These are phyloP conservation scores for Hipparchia sbordonii DNA, from an alignment of 2,888 invertebrate genomes.

Conservation along the genomic window DNA sequence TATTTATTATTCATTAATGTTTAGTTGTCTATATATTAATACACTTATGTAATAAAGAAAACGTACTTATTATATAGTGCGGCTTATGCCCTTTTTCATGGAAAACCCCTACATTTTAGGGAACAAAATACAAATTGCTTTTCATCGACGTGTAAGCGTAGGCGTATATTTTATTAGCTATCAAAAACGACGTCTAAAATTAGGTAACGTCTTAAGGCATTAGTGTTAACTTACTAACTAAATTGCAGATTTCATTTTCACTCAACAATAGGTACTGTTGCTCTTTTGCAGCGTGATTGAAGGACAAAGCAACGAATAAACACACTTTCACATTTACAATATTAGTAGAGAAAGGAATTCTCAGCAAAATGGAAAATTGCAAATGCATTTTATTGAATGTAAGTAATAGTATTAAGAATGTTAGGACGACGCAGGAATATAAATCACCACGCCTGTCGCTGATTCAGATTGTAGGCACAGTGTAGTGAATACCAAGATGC, in stretches of 20 bases:
- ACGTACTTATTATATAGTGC: background rate
- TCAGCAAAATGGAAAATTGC: background rate
- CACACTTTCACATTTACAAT: background rate
- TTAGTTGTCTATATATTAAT: background rate
- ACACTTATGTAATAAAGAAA: background rate
- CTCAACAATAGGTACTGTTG: no score
- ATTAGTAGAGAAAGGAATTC: background rate
- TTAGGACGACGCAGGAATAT: conserved; percentile 63
- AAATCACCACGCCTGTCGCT: conserved; percentile 74
- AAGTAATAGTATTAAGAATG: conserved; percentile 59
- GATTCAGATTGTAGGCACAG: conserved; percentile 73
- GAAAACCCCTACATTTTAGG: no score
- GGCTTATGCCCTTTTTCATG: background rate
- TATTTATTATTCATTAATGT: no score
- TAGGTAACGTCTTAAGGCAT: no score
- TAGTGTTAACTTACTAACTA: no score
- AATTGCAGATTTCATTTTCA: no score
- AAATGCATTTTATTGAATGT: conserved; percentile 17
- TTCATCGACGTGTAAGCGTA: no score
- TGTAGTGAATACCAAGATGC: conserved; percentile 44
- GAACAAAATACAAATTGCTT: no score
- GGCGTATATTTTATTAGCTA: no score
- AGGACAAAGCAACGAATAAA: background rate
- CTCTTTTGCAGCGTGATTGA: no score
- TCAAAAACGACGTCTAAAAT: no score